A percentile compares a stretch with the other conserved stretches of the same genome.
These are phyloP conservation scores for Zoanthus sansibaricus DNA, from an alignment of 92 coral and sea anemone species.

Conservation along the genomic window DNA sequence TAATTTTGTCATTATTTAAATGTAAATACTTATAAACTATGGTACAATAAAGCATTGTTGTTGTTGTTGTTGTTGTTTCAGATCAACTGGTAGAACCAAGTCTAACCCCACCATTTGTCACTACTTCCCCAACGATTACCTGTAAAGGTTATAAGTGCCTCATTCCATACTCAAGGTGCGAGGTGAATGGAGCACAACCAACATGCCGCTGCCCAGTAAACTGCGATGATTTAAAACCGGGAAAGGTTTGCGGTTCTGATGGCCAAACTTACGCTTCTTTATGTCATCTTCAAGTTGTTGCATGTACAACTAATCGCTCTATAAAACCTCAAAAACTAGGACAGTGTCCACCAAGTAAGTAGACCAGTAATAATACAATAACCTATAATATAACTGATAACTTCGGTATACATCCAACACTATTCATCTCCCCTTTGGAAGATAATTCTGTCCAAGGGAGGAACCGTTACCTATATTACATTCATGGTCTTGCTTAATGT, in stretches of 20 bases:
- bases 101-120: background rate
- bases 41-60: too few relatives aligned
- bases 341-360: conserved; percentile 21
- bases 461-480: too few relatives aligned
- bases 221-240: background rate
- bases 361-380: background rate
- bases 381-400: too few relatives aligned
- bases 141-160: background rate
- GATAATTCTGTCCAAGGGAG: too few relatives aligned
- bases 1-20: too few relatives aligned
- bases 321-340: background rate
- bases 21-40: too few relatives aligned
- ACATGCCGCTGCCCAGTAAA: conserved; percentile 4
- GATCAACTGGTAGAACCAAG: too few relatives aligned
- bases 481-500: too few relatives aligned
- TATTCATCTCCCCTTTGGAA: too few relatives aligned
- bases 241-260: conserved; percentile 29
- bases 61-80: too few relatives aligned
- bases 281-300: conserved; percentile 3
- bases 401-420: too few relatives aligned
- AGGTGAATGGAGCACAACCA: background rate
- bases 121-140: background rate
- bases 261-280: conserved; percentile 3
- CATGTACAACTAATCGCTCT: background rate
- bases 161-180: conserved; percentile 8